Conservation (phyloP, 2,797 vertebrate species). For the Pteronotus mesoamericanus region DNA sequence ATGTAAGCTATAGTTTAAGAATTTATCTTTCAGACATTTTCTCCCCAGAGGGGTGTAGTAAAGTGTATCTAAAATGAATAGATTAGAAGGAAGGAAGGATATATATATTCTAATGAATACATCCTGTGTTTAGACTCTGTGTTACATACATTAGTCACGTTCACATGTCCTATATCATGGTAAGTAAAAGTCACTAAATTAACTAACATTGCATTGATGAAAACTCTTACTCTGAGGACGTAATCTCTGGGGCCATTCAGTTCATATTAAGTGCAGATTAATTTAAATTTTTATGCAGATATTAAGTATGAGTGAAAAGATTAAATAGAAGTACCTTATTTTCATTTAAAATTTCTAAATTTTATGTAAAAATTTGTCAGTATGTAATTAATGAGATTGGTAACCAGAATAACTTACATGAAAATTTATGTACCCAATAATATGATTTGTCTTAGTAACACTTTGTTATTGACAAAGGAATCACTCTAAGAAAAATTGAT, state of each 20-base stretch:
- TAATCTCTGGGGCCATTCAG: not conserved
- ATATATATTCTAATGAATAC: not conserved
- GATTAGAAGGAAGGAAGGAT: not conserved
- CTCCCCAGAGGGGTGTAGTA: not conserved
- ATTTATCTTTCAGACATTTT: not conserved
- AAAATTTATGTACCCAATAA: not conserved
- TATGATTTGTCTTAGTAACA: not conserved
- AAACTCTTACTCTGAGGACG: not conserved
- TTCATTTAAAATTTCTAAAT: not conserved
- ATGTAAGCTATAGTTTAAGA: not conserved
- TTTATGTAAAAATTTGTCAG: not conserved
- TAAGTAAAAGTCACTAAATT: not conserved
- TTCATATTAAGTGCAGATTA: not conserved
- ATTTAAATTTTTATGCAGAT: not conserved
- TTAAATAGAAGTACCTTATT: not conserved
- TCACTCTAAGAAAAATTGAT: not conserved
- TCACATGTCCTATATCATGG: not conserved
- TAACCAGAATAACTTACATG: not conserved
- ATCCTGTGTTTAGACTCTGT: not conserved
- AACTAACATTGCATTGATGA: not conserved
- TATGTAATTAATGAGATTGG: not conserved
- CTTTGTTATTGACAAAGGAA: not conserved
- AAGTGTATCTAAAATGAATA: not conserved
- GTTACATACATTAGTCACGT: not conserved
- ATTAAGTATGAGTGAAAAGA: not conserved